Evolutionary conservation across 2,888 invertebrate genomes (phyloP).

Genomic region (Andrena praecox): DNA sequence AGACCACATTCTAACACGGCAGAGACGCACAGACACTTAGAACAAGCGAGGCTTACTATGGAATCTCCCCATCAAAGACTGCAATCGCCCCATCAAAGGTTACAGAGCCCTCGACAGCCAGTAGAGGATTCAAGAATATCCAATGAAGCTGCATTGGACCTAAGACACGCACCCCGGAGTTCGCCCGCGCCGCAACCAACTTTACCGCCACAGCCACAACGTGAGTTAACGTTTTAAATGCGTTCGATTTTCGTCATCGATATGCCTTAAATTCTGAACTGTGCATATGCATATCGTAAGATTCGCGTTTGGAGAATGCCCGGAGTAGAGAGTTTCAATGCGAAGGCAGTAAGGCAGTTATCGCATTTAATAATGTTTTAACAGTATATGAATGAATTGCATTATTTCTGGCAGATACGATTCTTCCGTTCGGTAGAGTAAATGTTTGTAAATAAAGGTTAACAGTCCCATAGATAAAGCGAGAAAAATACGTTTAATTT

Average conservation of each 20-base stretch:
- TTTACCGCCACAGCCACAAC: conserved; percentile 80
- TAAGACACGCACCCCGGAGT: conserved; percentile 80
- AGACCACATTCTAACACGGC: conserved; percentile 79
- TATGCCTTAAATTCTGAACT: too few species aligned
- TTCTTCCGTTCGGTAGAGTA: conserved; percentile 63
- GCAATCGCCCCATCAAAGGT: conserved; percentile 81
- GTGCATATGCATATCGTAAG: too few species aligned
- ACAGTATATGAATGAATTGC: conserved; percentile 72
- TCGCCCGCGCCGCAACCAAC: conserved; percentile 80
- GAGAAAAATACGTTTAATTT: conserved; percentile 60
- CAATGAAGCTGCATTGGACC: conserved; percentile 80
- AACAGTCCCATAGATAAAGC: conserved; percentile 75
- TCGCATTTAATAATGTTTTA: conserved; percentile 56
- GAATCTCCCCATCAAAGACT: conserved; percentile 82
- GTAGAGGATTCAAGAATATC: conserved; percentile 78
- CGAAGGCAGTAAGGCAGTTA: conserved; percentile 49
- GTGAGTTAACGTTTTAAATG: conserved; percentile 63
- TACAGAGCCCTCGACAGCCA: conserved; percentile 81
- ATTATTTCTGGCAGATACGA: conserved; percentile 76
- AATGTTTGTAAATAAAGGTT: conserved; percentile 78
- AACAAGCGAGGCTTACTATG: conserved; percentile 81
- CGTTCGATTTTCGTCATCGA: too few species aligned
- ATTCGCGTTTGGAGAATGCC: background rate
- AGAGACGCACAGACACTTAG: conserved; percentile 79
- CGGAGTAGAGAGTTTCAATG: conserved; percentile 22